Conservation (phyloP, 2,113 vertebrate species). For the Nymphicus hollandicus region DNA sequence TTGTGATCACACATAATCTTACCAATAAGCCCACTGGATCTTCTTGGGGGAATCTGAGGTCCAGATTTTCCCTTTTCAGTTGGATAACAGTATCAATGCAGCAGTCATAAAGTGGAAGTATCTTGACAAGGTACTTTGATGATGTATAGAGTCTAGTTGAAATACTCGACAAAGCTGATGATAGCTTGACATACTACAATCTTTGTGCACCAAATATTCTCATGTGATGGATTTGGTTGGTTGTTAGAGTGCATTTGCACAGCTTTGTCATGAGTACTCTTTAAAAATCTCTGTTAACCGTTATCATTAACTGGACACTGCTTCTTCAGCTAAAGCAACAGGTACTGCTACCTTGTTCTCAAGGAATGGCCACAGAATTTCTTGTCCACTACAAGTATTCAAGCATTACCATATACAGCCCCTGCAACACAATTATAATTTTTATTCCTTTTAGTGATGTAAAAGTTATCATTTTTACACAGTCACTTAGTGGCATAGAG, state of each 20-base stretch:
- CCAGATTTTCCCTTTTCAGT: not conserved
- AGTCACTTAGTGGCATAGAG: not conserved
- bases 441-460: not conserved
- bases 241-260: not conserved
- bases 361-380: not conserved
- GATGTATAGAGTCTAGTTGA: not conserved
- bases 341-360: not conserved
- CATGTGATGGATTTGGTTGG: not conserved
- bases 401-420: not conserved
- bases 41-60: not conserved
- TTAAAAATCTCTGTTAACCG: not conserved
- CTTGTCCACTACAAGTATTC: not conserved
- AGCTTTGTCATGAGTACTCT: not conserved
- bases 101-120: not conserved
- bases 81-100: not conserved
- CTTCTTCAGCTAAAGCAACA: not conserved
- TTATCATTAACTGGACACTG: not conserved
- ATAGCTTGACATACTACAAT: not conserved
- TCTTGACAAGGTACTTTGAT: not conserved
- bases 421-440: not conserved
- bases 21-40: not conserved
- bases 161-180: not conserved
- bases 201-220: not conserved
- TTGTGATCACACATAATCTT: not conserved
- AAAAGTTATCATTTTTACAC: not conserved